Conservation (phyloP, 1,140 invertebrate genomes). For the Hylaeus anthracinus region DNA sequence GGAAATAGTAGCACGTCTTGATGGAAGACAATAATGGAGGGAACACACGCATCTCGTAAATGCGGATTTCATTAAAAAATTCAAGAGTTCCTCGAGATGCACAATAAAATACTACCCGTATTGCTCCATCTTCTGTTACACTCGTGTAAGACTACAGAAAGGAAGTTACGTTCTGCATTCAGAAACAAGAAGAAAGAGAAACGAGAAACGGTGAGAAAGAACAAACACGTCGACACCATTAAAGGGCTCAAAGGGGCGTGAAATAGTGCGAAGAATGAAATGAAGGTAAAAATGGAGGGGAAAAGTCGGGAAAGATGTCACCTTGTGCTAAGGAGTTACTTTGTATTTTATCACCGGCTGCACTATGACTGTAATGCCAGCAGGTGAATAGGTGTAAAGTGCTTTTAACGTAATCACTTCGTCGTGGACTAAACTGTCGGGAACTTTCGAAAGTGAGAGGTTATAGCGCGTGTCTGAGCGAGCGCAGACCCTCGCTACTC, state of each 20-base stretch:
- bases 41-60: too few relatives aligned
- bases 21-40: too few relatives aligned
- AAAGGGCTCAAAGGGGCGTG: not conserved
- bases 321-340: constrained; percentile 42
- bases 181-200: not conserved
- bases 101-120: too few relatives aligned
- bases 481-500: constrained; percentile 43
- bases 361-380: constrained; percentile 52
- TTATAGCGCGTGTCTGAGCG: constrained; percentile 69
- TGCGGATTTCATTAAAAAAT: too few relatives aligned
- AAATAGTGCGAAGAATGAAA: constrained; percentile 1
- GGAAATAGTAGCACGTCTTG: too few relatives aligned
- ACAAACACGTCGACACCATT: constrained; percentile 2
- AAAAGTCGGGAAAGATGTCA: constrained; percentile 35
- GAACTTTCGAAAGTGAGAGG: constrained; percentile 71
- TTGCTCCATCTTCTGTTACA: too few relatives aligned
- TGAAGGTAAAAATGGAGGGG: constrained; percentile 25
- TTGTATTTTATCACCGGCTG: constrained; percentile 63
- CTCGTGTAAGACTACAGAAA: too few relatives aligned
- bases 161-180: too few relatives aligned
- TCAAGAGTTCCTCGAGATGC: too few relatives aligned
- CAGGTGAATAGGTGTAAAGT: constrained; percentile 71
- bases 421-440: constrained; percentile 59
- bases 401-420: constrained; percentile 76
- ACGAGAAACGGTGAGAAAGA: not conserved